Percentiles rank a stretch among this genome's conserved stretches.
These are phyloP conservation scores for Physocephala rufipes DNA, from an alignment of 2,888 invertebrate genomes.

Conservation along the genomic window DNA sequence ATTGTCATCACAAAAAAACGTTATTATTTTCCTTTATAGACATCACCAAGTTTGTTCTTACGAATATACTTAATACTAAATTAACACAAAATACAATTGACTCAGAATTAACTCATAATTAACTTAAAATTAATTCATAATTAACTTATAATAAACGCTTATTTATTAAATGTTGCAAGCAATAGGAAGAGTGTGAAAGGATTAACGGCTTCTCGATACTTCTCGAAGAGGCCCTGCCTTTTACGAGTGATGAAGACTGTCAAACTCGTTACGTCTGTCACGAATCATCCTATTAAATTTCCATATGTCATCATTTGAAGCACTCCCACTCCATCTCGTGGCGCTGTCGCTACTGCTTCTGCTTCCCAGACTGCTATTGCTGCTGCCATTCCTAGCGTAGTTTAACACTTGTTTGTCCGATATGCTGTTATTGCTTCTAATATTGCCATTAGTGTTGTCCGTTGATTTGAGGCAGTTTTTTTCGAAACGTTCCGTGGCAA, in stretches of 20 bases:
- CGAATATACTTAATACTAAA: too few species aligned
- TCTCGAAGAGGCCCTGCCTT: conserved; percentile 42
- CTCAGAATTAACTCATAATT: too few species aligned
- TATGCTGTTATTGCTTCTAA: conserved; percentile 33
- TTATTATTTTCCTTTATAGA: neutral
- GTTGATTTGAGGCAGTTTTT: conserved; percentile 51
- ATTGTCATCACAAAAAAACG: too few species aligned
- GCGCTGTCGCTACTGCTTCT: conserved; percentile 38
- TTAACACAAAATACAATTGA: too few species aligned
- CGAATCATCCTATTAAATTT: conserved; percentile 63
- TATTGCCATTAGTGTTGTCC: conserved; percentile 42
- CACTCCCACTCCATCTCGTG: conserved; percentile 50
- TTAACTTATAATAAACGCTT: too few species aligned
- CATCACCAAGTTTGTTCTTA: conserved; percentile 2
- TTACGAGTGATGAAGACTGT: conserved; percentile 62
- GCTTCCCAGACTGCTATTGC: conserved; percentile 18
- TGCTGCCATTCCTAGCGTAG: conserved; percentile 29
- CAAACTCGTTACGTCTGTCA: conserved; percentile 61
- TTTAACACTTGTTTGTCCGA: conserved; percentile 48
- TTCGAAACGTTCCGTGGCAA: conserved; percentile 61
- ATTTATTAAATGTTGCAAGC: too few species aligned
- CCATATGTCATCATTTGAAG: conserved; percentile 59
- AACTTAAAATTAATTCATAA: too few species aligned
- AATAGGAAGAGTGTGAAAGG: too few species aligned
- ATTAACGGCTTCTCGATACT: too few species aligned